Conservation (phyloP, 2,797 vertebrate species). For the Chrysocyon brachyurus region DNA sequence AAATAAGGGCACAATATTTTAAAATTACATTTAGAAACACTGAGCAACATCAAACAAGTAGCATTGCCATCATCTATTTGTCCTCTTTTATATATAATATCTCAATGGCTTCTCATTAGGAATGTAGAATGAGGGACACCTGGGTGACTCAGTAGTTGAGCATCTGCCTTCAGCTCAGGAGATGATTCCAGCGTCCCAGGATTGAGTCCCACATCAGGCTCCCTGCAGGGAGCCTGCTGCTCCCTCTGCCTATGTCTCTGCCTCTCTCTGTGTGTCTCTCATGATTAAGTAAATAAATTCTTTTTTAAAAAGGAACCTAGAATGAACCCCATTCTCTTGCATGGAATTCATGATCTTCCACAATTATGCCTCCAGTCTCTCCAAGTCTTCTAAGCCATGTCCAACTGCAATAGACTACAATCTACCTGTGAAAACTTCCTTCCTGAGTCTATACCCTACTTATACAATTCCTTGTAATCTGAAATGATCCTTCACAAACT, state of each 20-base stretch:
- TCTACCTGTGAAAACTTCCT: not conserved
- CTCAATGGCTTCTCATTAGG: not conserved
- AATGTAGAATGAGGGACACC: not conserved
- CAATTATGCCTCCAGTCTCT: not conserved
- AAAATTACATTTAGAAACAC: not conserved
- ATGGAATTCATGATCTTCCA: not conserved
- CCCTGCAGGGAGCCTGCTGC: too few relatives aligned
- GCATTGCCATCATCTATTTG: not conserved
- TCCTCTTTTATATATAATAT: not conserved
- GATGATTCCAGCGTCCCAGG: too few relatives aligned
- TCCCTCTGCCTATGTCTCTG: too few relatives aligned
- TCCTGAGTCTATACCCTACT: not conserved
- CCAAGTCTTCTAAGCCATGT: not conserved
- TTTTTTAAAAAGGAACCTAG: not conserved
- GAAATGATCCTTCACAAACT: not conserved
- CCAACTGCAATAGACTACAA: not conserved
- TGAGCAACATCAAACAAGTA: not conserved
- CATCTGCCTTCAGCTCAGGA: too few relatives aligned
- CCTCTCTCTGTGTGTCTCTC: too few relatives aligned
- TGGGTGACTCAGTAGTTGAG: too few relatives aligned
- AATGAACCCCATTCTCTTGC: not conserved
- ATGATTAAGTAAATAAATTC: too few relatives aligned
- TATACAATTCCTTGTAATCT: not conserved
- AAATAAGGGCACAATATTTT: not conserved
- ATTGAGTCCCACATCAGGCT: too few relatives aligned